Base-by-base conservation (phyloP, 2,888 invertebrate genomes). In the Drosophila dives region DNA sequence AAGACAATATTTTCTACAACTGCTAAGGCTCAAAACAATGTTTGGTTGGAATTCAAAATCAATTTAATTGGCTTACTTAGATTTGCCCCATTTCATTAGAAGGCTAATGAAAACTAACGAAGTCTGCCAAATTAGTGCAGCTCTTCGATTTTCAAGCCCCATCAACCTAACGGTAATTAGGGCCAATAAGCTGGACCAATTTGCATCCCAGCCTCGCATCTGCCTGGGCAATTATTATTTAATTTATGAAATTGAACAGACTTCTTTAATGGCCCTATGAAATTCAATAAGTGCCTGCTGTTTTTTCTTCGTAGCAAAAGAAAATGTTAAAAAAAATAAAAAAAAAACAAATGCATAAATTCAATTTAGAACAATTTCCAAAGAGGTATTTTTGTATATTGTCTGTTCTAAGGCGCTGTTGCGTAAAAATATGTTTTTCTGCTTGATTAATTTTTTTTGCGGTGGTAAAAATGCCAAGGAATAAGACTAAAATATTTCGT, bases 221-320 rank as follows among this genome's bases (percentile, higher is more conserved):
- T 12, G 26, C 48, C 15, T 38, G 61, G 55, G 72, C 80, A 86
- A 84, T 89, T 86, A 83, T 89, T 86, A 55, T 78, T 50, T 71
- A 89, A 86, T 86, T 89, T 86, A 77, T 80, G 82, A 89, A 89
- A 89, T 86, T 86, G 84, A 84, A 65, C 71, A 71, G 75, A 66
- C 64, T 71, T 83, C 61, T 72, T 86, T 86, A 73, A 83, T 75
- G 71, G 48, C 66, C 72, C 61, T 78, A 79, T 77, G 70, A 81
- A 81, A 88, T 86, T 80, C 62, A 77, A 83, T 84, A 76, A 81
- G 69, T 67, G 64, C 70, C 74, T 58, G 53, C 59, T 72, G 80
- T 50, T 63, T 23, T 23, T 33, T 8, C 8, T 34, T 33, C 26
- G 40, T 36, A 20, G 23, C 42, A 49, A 17, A 50, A 5, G 17